These are phyloP conservation scores for Trissolcus basalis DNA, from an alignment of 1,140 invertebrate genomes.

Conservation along the genomic window DNA sequence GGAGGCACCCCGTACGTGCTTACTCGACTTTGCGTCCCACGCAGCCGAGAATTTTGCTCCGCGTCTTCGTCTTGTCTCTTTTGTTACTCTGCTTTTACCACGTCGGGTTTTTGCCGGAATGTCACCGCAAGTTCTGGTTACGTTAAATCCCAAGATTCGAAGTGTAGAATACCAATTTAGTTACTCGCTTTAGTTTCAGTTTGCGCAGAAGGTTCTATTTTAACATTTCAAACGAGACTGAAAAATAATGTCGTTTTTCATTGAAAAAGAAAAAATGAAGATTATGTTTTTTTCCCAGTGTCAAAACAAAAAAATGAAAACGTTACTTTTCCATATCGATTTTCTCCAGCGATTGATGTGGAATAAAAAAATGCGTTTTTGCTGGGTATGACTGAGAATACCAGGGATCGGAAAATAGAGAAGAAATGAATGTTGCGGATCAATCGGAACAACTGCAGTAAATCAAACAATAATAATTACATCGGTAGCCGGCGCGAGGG, in stretches of 20 bases:
- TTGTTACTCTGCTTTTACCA: slow-evolving; percentile 58
- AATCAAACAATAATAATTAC: slow-evolving; percentile 68
- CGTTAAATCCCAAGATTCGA: slow-evolving; percentile 53
- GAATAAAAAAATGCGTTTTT: too few species aligned
- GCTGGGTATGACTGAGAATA: too few species aligned
- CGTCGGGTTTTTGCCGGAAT: slow-evolving; percentile 57
- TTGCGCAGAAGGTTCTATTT: too few species aligned
- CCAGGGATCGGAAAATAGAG: slow-evolving; percentile 14
- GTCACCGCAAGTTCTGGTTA: slow-evolving; percentile 58
- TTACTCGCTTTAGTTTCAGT: too few species aligned
- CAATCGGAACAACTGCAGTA: slow-evolving; percentile 60
- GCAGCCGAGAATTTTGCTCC: slow-evolving; percentile 60
- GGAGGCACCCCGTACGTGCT: slow-evolving; percentile 63
- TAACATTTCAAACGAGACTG: too few species aligned
- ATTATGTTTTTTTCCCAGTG: too few species aligned
- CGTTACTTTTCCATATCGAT: too few species aligned
- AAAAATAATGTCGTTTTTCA: too few species aligned
- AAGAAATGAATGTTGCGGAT: slow-evolving; percentile 44
- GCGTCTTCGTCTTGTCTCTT: slow-evolving; percentile 54
- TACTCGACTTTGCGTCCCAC: slow-evolving; percentile 68
- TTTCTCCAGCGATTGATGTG: too few species aligned
- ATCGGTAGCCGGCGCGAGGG: slow-evolving; percentile 61
- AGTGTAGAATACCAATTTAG: too few species aligned
- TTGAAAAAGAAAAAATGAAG: too few species aligned
- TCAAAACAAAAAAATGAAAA: too few species aligned